Conservation (phyloP, 2,797 vertebrate species). For the Australoheros facetus region DNA sequence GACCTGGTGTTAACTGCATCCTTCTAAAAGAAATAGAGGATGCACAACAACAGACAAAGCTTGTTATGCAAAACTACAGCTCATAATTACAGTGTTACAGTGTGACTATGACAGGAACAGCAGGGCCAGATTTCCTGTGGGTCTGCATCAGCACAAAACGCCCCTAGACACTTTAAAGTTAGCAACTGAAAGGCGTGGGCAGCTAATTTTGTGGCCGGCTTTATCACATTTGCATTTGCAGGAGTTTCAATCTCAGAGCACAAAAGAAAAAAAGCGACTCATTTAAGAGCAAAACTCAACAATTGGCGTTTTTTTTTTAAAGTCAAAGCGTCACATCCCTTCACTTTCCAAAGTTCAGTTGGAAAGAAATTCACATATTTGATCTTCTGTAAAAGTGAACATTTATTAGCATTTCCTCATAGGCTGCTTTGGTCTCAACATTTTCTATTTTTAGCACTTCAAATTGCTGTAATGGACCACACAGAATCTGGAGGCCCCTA, state of each 20-base stretch:
- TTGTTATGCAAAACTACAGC: not conserved
- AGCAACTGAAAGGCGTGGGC: not conserved
- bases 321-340: not conserved
- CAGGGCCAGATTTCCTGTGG: not conserved
- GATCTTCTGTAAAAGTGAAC: not conserved
- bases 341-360: not conserved
- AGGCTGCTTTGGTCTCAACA: no score
- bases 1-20: conserved; percentile 32
- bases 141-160: not conserved
- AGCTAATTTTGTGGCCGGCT: not conserved
- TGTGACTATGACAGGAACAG: not conserved
- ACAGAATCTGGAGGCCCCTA: no score
- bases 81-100: conserved; percentile 1
- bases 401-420: no score
- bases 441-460: no score
- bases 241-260: not conserved
- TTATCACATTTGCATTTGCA: not conserved
- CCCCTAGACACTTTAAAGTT: no score
- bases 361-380: no score
- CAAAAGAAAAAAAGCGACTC: not conserved
- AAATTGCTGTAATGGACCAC: no score
- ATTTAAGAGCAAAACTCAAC: not conserved
- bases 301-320: not conserved
- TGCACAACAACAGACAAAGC: not conserved
- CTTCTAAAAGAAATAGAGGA: not conserved